A percentile compares a stretch with the other conserved stretches of the same genome.
Evolutionary conservation across 2,888 invertebrate genomes (phyloP).

Genomic region (Pristionchus maxplancki): DNA sequence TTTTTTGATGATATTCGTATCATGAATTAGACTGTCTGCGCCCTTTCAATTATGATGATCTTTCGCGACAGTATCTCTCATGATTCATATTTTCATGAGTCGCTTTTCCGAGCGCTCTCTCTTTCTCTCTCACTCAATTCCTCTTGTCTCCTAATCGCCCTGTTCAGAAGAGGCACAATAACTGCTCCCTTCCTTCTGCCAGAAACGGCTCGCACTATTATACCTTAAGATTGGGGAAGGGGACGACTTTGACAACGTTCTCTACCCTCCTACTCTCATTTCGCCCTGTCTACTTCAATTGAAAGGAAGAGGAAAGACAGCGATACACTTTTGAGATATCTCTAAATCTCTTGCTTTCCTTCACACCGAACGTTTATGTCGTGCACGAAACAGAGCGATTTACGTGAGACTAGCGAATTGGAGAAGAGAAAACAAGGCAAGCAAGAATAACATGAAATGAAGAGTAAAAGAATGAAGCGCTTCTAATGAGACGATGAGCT

Average conservation of each 20-base stretch:
- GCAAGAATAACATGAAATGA: background rate
- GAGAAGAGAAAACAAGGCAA: background rate
- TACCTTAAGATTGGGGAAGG: background rate
- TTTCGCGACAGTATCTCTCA: background rate
- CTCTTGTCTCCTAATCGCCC: conserved; percentile 34
- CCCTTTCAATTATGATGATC: background rate
- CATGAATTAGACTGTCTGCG: background rate
- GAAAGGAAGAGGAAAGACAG: background rate
- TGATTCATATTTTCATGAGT: background rate
- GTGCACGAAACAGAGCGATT: conserved; percentile 41
- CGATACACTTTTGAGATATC: background rate
- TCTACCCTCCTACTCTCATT: background rate
- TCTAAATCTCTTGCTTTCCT: conserved; percentile 6
- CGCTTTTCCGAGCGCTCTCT: too few relatives aligned
- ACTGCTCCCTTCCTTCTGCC: background rate
- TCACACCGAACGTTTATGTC: conserved; percentile 30
- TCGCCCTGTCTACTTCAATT: background rate
- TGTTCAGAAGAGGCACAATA: conserved; percentile 6
- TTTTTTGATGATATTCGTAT: background rate
- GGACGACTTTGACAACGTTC: background rate
- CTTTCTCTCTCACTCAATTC: background rate
- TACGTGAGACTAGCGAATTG: background rate
- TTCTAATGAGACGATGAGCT: too few relatives aligned
- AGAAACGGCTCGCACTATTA: conserved; percentile 5
- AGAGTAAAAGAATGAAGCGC: background rate